Conservation (phyloP, 2,888 invertebrate genomes). For the Eustalomyia histrio region DNA sequence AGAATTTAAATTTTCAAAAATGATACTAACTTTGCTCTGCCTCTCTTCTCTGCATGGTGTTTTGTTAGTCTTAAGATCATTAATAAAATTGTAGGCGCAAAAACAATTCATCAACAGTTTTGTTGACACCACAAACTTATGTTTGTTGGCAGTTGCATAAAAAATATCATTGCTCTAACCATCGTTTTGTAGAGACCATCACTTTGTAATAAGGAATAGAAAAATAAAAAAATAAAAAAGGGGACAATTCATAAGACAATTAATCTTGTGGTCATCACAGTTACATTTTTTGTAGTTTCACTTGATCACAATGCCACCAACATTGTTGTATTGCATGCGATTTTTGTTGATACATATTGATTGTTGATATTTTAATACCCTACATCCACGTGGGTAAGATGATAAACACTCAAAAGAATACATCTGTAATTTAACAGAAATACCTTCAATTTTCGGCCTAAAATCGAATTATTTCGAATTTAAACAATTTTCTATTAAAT, state of each 20-base stretch:
- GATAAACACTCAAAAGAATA: too few species aligned
- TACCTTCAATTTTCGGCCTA: too few species aligned
- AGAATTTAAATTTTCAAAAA: conserved; percentile 10
- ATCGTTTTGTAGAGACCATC: not conserved
- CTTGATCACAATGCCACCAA: conserved; percentile 69
- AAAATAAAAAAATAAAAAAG: not conserved
- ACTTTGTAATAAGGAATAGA: not conserved
- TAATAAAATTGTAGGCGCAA: conserved; percentile 54
- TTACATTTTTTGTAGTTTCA: conserved; percentile 35
- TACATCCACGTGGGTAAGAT: too few species aligned
- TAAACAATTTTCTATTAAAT: too few species aligned
- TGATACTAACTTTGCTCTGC: not conserved
- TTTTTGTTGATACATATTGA: too few species aligned
- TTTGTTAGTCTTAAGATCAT: conserved; percentile 51
- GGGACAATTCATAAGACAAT: conserved; percentile 58
- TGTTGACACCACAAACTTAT: conserved; percentile 59
- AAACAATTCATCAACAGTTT: conserved; percentile 54
- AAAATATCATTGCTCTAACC: not conserved
- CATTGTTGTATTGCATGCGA: conserved; percentile 63
- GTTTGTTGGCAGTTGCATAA: conserved; percentile 10
- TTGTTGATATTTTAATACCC: not conserved
- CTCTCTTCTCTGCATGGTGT: not conserved
- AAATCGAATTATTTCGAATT: too few species aligned
- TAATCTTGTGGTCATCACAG: conserved; percentile 74
- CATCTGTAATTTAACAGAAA: too few species aligned